Percentiles rank a stretch among this genome's conserved stretches.
These are phyloP conservation scores for Synergus gifuensis DNA, from an alignment of 2,888 invertebrate genomes.

Conservation along the genomic window DNA sequence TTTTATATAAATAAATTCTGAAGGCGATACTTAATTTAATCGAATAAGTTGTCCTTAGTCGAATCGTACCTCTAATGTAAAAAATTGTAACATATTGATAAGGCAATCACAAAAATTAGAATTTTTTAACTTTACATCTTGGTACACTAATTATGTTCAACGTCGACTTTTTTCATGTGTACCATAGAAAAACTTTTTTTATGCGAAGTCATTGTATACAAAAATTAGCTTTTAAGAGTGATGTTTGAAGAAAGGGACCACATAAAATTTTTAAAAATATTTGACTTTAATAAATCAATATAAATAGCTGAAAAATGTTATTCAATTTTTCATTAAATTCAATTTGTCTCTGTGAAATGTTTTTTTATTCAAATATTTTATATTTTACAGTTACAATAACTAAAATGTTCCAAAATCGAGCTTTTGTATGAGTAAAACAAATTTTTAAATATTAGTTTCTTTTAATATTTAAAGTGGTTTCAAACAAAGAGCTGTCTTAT, in stretches of 20 bases:
- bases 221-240: constrained; percentile 64
- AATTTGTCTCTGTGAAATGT: neutral
- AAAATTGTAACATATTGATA: constrained; percentile 73
- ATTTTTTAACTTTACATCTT: constrained; percentile 53
- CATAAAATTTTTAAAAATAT: constrained; percentile 33
- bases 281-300: neutral
- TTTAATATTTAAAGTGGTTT: constrained; percentile 41
- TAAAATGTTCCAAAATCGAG: too few relatives aligned
- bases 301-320: neutral
- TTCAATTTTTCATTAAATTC: neutral
- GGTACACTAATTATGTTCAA: neutral
- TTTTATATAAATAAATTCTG: constrained; percentile 62
- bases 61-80: constrained; percentile 71
- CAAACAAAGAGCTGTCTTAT: constrained; percentile 63
- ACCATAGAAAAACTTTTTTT: constrained; percentile 54
- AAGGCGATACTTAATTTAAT: constrained; percentile 73
- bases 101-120: constrained; percentile 61
- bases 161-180: neutral
- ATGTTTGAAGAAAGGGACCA: constrained; percentile 60
- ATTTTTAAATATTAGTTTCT: neutral
- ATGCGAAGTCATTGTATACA: constrained; percentile 72
- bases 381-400: neutral
- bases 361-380: neutral
- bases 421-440: neutral
- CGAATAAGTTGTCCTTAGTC: constrained; percentile 66